A percentile compares a stretch with the other conserved stretches of the same genome.
phyloP scores from a whole-genome alignment of 35 echinoderm and acorn worm species.

The Strongylocentrotus purpuratus region DNA sequence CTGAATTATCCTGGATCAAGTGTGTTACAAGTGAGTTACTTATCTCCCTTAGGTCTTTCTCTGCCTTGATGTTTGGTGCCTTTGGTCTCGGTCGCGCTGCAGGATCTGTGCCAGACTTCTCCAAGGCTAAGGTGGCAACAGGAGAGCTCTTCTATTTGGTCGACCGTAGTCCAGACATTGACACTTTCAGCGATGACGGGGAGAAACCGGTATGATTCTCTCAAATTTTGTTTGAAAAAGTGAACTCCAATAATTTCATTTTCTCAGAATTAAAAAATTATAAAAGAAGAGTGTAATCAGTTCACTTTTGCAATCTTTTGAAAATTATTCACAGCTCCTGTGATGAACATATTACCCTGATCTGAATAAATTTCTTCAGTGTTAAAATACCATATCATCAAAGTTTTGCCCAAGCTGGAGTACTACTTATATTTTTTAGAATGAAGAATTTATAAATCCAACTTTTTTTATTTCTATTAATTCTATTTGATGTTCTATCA shows the following conservation, averaged over 20 bases:
- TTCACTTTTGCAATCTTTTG: background rate
- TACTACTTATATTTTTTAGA: too few relatives aligned
- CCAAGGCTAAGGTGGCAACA: conserved; percentile 89
- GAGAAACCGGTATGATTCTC: conserved; percentile 68
- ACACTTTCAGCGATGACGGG: conserved; percentile 70
- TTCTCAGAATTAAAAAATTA: background rate
- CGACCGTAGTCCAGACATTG: conserved; percentile 77
- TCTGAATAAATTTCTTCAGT: too few relatives aligned
- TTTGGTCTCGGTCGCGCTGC: conserved; percentile 84
- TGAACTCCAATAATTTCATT: background rate
- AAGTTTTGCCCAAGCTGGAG: too few relatives aligned
- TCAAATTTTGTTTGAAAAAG: background rate
- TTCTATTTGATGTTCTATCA: too few relatives aligned
- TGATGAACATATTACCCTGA: too few relatives aligned
- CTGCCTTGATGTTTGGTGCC: conserved; percentile 92
- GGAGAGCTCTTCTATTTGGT: conserved; percentile 79
- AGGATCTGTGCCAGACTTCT: conserved; percentile 79
- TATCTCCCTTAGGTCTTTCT: conserved; percentile 53
- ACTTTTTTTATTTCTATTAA: too few relatives aligned
- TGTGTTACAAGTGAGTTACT: too few relatives aligned
- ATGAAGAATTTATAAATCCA: too few relatives aligned
- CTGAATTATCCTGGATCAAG: too few relatives aligned
- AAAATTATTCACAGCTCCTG: too few relatives aligned
- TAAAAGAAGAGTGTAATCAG: background rate
- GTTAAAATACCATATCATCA: too few relatives aligned